Evolutionary conservation across 2,113 vertebrate species (phyloP).

Genomic region (Tetrax tetrax): DNA sequence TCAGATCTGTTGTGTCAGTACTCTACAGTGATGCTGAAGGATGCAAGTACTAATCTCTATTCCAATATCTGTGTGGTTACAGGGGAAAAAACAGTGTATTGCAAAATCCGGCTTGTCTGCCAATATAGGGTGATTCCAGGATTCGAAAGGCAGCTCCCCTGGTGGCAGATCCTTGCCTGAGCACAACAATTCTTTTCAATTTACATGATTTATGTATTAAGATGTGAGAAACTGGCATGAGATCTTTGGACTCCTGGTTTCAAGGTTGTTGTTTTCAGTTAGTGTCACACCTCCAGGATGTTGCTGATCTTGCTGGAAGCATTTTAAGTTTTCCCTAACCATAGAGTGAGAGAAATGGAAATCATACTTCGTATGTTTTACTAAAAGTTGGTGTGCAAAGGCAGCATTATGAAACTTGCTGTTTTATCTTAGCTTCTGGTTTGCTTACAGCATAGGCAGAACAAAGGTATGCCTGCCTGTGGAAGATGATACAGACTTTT

Average conservation of each 20-base stretch:
- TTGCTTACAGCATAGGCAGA: background rate
- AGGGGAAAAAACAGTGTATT: background rate
- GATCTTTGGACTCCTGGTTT: background rate
- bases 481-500: background rate
- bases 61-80: background rate
- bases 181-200: background rate
- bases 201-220: background rate
- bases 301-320: background rate
- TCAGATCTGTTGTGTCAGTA: background rate
- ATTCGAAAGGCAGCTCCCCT: background rate
- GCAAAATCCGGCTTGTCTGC: background rate
- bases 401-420: background rate
- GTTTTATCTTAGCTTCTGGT: background rate
- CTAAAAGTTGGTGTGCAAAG: background rate
- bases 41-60: background rate
- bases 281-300: background rate
- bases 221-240: background rate
- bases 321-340: background rate
- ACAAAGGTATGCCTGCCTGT: background rate
- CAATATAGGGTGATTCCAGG: background rate
- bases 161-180: background rate
- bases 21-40: background rate
- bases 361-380: fast-evolving
- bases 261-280: background rate
- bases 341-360: background rate